A percentile compares a stretch with the other conserved stretches of the same genome.
Evolutionary conservation across 2,888 invertebrate species (phyloP).

Genomic region (Petrolisthes manimaculis): DNA sequence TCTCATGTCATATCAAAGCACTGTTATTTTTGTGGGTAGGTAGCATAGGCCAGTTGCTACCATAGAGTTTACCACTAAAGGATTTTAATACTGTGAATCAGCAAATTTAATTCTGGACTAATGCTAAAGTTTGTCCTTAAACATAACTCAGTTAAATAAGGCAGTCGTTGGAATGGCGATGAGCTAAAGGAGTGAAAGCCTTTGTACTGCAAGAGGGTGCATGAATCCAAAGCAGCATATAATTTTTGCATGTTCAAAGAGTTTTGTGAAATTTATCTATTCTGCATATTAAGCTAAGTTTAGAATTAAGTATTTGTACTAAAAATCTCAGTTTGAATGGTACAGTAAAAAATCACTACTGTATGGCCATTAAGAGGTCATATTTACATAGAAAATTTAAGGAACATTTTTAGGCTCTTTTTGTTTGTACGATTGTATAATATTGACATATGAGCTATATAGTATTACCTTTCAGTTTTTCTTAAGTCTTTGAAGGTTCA

Average conservation of each 20-base stretch:
- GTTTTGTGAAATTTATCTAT: constrained; percentile 56
- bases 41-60: neutral
- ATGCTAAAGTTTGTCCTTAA: constrained; percentile 29
- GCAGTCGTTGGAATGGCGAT: constrained; percentile 46
- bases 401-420: too few relatives aligned
- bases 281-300: constrained; percentile 57
- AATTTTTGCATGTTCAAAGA: constrained; percentile 49
- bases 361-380: too few relatives aligned
- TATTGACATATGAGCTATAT: too few relatives aligned
- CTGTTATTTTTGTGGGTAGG: constrained; percentile 9
- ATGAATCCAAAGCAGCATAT: constrained; percentile 43
- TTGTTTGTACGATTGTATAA: too few relatives aligned
- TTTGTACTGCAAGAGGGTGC: constrained; percentile 50
- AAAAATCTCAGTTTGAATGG: neutral
- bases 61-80: too few relatives aligned
- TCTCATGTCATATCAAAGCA: neutral
- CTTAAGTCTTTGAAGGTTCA: neutral
- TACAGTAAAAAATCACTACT: neutral
- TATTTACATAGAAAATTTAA: too few relatives aligned
- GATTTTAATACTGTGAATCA: constrained; percentile 33
- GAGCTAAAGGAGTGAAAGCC: constrained; percentile 41
- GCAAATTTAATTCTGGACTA: constrained; percentile 28
- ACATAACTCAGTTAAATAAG: constrained; percentile 48
- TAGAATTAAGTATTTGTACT: constrained; percentile 49
- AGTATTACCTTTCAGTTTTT: too few relatives aligned